Conservation (phyloP, 2,888 invertebrate genomes). For the Osedax fenrisi region DNA sequence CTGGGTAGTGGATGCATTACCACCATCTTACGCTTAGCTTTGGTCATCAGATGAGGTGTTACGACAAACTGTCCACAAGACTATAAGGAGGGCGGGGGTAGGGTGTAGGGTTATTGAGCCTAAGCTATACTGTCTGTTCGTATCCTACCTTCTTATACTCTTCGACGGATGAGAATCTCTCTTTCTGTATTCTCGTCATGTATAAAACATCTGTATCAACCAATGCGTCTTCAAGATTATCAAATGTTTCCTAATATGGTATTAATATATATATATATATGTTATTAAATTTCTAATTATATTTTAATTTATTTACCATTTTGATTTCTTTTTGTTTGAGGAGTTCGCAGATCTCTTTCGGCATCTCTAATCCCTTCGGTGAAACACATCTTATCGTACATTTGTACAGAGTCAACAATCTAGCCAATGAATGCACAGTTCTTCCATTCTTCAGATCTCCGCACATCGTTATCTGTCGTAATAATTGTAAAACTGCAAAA, state of each 20-base stretch:
- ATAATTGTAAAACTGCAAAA: too few species aligned
- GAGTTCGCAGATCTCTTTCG: constrained; percentile 61
- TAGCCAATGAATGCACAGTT: constrained; percentile 90
- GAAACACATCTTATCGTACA: constrained; percentile 83
- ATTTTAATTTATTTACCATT: neutral
- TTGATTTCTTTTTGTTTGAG: neutral
- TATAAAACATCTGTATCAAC: constrained; percentile 90
- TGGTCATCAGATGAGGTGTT: constrained; percentile 86
- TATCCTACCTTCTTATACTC: constrained; percentile 69
- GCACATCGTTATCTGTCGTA: constrained; percentile 76
- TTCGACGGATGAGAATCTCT: constrained; percentile 69
- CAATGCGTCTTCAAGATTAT: constrained; percentile 67
- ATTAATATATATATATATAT: neutral
- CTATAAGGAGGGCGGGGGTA: too few species aligned
- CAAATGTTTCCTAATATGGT: constrained; percentile 53
- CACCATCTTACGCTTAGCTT: constrained; percentile 80
- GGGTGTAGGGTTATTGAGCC: too few species aligned
- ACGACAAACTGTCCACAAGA: constrained; percentile 70
- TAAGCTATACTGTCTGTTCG: too few species aligned
- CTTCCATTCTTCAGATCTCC: constrained; percentile 94
- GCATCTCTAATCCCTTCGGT: constrained; percentile 77
- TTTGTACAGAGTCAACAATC: constrained; percentile 80
- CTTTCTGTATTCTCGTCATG: constrained; percentile 92
- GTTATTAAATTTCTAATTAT: neutral
- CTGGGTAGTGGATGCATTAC: constrained; percentile 95